Percentiles rank a stretch among this genome's conserved stretches.
Conservation (phyloP, 2,888 invertebrate species). For the Yponomeuta cagnagella region DNA sequence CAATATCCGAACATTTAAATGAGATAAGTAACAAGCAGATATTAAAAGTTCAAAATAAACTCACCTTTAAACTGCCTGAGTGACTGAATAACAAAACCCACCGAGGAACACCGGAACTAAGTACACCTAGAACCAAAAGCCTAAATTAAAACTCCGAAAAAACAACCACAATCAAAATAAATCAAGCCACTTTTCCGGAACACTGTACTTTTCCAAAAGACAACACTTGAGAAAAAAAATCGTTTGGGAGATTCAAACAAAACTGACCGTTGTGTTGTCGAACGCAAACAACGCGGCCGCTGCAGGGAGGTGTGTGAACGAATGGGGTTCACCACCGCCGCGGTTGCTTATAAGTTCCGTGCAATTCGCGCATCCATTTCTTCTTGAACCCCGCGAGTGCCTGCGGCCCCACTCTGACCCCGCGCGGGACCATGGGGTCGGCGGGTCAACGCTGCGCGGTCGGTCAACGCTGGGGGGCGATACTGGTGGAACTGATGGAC, state of each 20-base stretch:
- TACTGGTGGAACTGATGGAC: slow-evolving; percentile 50
- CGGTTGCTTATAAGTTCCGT: slow-evolving; percentile 16
- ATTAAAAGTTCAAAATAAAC: neutral
- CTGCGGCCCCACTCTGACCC: neutral
- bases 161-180: neutral
- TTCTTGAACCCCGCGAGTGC: neutral
- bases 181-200: neutral
- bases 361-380: slow-evolving; percentile 6
- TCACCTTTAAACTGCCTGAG: neutral
- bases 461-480: slow-evolving; percentile 25
- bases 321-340: slow-evolving; percentile 11
- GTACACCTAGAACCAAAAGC: neutral
- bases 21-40: too few species aligned
- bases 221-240: neutral
- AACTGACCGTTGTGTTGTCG: slow-evolving; percentile 2
- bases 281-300: neutral
- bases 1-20: too few species aligned
- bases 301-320: slow-evolving; percentile 9
- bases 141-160: neutral
- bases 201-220: neutral
- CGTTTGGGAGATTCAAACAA: neutral
- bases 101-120: neutral
- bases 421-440: neutral
- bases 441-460: neutral
- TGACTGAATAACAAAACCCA: neutral